phyloP scores from a whole-genome alignment of 2,113 vertebrate species.

The Onychostruthus taczanowskii region DNA sequence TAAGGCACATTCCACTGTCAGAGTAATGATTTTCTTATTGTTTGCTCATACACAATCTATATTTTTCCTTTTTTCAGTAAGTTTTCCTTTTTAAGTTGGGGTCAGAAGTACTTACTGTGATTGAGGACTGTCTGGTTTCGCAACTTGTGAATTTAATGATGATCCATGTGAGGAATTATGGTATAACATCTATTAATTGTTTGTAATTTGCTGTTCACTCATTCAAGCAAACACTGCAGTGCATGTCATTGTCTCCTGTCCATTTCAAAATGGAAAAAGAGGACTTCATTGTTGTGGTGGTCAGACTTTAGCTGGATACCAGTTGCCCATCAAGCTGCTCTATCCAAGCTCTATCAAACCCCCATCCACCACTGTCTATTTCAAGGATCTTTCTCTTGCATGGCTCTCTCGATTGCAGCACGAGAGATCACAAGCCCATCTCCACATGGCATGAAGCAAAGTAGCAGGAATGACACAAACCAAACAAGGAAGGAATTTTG shows the following conservation, averaged over 20 bases:
- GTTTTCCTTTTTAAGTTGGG: not conserved
- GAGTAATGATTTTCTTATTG: not conserved
- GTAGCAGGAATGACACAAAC: not conserved
- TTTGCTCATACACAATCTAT: not conserved
- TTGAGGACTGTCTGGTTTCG: not conserved
- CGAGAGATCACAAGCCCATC: too few relatives aligned
- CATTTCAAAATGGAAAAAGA: not conserved
- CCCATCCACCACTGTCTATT: accelerated
- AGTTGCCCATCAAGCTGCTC: not conserved
- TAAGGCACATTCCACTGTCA: not conserved
- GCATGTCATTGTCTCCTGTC: not conserved
- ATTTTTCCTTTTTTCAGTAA: not conserved
- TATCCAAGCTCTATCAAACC: not conserved
- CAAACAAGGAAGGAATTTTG: accelerated
- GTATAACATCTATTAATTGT: not conserved
- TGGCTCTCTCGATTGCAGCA: accelerated
- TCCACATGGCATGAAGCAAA: not conserved
- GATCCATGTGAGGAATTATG: not conserved
- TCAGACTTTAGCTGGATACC: not conserved
- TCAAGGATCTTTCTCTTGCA: not conserved
- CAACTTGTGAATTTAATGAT: not conserved
- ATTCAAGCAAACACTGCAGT: not conserved
- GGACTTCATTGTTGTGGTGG: not conserved
- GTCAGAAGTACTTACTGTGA: not conserved
- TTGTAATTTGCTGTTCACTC: not conserved